Base-by-base conservation (phyloP, 2,888 invertebrate genomes). In the Junonia oenone region DNA sequence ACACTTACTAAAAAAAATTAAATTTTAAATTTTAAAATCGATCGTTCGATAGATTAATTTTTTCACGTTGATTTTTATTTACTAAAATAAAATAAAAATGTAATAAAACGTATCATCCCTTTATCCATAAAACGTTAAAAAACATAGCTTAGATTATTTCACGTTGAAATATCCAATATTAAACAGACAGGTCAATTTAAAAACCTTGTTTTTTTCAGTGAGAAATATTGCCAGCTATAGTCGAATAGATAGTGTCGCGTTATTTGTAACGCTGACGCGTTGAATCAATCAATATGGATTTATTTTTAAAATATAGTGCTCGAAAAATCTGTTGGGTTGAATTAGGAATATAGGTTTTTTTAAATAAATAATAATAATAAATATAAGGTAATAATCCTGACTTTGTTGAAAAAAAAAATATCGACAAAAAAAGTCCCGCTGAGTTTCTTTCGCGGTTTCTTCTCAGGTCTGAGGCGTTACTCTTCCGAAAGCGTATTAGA, bases 191-290 rank as follows among this genome's bases (percentile, higher is more conserved):
- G 51, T 55, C 48, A 55, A 59, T 52, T 54, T 50, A 35, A 45
- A 51, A 49, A 45, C 31, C 48, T 47, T 35, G 49, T 38, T 45
- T 43, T 55, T 46, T 38, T 26, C 31, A 11, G 6, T 40, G 47
- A 56, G 50, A 59, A 53, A 57, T 55, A 49, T 55, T 26, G 52
- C 55, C 51, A 43, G 43, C 55, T 55, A 58, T 58, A 60, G 55
- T 31, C 35, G 51, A 13, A 51, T 57, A 47, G 54, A 13, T 11
- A 49, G 37, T 48, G 35, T 29, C n/a, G 51, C 33, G 26, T 40
- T 40, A 57, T 57, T 57, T 52, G 55, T 60, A 45, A 55, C 13
- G 11, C 29, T 45, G 57, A 51, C 51, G 50, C 48, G 51, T 55
- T 27, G 29, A 27, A 55, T 60, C 49, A 46, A 57, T 57, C 55